phyloP scores from a whole-genome alignment of 2,888 invertebrate genomes.

The Phaonia tiefii region DNA sequence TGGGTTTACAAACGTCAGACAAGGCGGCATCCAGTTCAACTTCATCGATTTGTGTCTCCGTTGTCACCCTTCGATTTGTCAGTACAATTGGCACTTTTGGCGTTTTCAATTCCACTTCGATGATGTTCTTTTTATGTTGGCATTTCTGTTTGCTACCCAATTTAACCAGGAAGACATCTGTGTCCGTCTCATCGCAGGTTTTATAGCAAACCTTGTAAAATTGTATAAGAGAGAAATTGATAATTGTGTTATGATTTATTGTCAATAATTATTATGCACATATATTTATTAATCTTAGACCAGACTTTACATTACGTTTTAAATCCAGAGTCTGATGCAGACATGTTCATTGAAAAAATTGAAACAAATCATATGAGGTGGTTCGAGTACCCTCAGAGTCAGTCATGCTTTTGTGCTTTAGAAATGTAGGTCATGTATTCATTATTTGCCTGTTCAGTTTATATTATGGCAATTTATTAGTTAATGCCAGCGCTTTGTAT shows the following conservation, averaged over 20 bases:
- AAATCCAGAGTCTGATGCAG: too few relatives aligned
- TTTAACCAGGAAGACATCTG: constrained; percentile 87
- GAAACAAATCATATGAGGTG: too few relatives aligned
- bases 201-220: constrained; percentile 77
- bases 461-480: neutral
- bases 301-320: too few relatives aligned
- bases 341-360: too few relatives aligned
- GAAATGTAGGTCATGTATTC: constrained; percentile 3
- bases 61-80: constrained; percentile 84
- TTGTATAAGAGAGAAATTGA: constrained; percentile 18
- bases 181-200: constrained; percentile 83
- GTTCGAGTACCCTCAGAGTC: too few relatives aligned
- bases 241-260: neutral
- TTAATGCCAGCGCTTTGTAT: neutral
- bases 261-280: neutral
- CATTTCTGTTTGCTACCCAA: constrained; percentile 89
- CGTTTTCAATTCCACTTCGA: constrained; percentile 87
- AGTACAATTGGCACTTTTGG: constrained; percentile 84
- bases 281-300: neutral
- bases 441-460: neutral
- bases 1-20: constrained; percentile 56
- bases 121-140: constrained; percentile 85
- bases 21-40: constrained; percentile 72
- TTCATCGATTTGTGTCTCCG: constrained; percentile 86
- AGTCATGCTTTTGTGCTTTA: neutral